A percentile compares a stretch with the other conserved stretches of the same genome.
Evolutionary conservation across 2,797 vertebrate species (phyloP).

Genomic region (Rhynchonycteris naso): DNA sequence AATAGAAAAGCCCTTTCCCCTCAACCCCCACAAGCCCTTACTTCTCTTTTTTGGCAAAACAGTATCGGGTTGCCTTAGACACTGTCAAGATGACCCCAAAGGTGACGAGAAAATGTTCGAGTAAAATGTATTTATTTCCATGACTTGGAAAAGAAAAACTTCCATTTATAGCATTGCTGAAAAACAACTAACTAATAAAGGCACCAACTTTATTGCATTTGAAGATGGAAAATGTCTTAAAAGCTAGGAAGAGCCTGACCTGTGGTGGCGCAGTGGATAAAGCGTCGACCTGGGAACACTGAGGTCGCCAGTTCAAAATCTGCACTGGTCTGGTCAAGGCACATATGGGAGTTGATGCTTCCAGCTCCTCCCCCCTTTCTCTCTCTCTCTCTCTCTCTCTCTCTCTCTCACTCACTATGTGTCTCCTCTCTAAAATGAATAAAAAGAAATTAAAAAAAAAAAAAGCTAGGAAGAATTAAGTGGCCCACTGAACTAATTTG

Average conservation of each 20-base stretch:
- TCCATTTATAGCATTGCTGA: background rate
- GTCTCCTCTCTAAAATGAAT: too few species aligned
- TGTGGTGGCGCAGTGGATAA: too few species aligned
- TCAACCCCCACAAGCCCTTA: background rate
- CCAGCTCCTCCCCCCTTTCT: too few species aligned
- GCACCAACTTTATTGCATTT: background rate
- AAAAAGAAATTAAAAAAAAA: too few species aligned
- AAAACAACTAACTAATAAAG: background rate
- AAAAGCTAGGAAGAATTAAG: slow-evolving; percentile 43
- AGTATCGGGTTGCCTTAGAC: background rate
- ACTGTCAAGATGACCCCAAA: background rate
- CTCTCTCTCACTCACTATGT: too few species aligned
- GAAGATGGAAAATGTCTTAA: slow-evolving; percentile 39
- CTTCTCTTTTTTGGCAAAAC: background rate
- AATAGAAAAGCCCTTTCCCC: background rate
- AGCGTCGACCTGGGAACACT: too few species aligned
- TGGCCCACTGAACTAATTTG: slow-evolving; percentile 33
- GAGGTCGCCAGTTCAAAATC: too few species aligned
- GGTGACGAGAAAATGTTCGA: background rate
- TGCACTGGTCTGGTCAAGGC: too few species aligned
- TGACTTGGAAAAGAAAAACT: background rate
- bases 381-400: too few species aligned
- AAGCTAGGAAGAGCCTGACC: background rate
- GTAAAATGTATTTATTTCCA: background rate
- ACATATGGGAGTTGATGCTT: too few species aligned